Base-by-base conservation (phyloP, 2,113 vertebrate species). In the Gallinago jamesoni region DNA sequence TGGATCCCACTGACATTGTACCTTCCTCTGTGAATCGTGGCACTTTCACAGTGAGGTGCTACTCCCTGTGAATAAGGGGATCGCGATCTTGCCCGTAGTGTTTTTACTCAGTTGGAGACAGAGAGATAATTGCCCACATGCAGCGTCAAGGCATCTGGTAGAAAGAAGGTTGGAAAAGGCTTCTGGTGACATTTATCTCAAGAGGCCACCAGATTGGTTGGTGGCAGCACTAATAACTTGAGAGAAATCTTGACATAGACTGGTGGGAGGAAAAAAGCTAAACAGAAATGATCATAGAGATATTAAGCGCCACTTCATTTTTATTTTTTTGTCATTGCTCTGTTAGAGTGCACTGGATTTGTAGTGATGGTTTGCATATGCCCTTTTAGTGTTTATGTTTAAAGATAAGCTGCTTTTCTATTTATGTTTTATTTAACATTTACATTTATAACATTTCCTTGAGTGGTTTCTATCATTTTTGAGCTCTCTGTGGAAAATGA, bases 401-500 rank as follows among this genome's bases (percentile, higher is more conserved):
- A 83, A 86, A 89, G 93, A 97, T 95, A 95, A 91, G 82, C 90
- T 90, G 79, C 66, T 74, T 95, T 87, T 84, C 87, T 88, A 31
- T 93, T 96, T 93, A 86, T 88, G 90, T 73, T 80, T 75, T 87
- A 91, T 55, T 87, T 89, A 89, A 96, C 63, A 67, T 88, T 73
- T 87, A 75, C 82, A 87, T 55, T 84, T 92, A 20, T 45, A 64
- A 50, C 75, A 33, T 93, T 68, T 80, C 80, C 79, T 84, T 84
- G 82, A 96, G 76, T 96, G 91, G 56, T 91, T 97, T 94, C 83
- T 84, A 23, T 92, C 78, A 94, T 93, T 68, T 35, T 78, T 94
- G 84, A 96, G 77, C 66, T 50, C 60, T 70, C 6, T 14, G 48
- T 73, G 33, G 70, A 74, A 84, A 96, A 74, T 17, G 22, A 57